A percentile compares a stretch with the other conserved stretches of the same genome.
Conservation (phyloP, 2,888 invertebrate genomes). For the Strigamia transsilvanica region DNA sequence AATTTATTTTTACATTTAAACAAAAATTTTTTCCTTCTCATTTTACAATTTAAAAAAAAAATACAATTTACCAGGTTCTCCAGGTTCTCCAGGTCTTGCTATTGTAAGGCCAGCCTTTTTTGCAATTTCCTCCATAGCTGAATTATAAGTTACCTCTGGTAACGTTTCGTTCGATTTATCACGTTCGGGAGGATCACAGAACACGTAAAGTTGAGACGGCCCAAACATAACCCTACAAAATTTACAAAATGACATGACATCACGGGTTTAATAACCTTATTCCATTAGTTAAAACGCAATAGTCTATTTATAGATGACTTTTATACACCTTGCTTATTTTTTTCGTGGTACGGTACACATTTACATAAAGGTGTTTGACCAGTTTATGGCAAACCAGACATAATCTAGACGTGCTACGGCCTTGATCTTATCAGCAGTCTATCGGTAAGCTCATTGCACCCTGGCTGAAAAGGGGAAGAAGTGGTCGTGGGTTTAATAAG, state of each 20-base stretch:
- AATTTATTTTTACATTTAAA: background rate
- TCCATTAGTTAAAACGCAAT: background rate
- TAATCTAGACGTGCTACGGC: slow-evolving; percentile 31
- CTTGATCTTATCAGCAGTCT: slow-evolving; percentile 43
- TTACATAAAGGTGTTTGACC: slow-evolving; percentile 47
- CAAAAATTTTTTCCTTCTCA: background rate
- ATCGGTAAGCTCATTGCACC: slow-evolving; percentile 35
- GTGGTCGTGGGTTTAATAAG: slow-evolving; percentile 33
- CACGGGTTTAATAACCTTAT: slow-evolving; percentile 22
- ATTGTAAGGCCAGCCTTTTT: slow-evolving; percentile 62
- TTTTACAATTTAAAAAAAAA: no score
- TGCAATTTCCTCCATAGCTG: slow-evolving; percentile 69
- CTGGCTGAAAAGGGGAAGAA: slow-evolving; percentile 40
- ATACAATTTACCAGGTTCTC: no score
- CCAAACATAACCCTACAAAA: slow-evolving; percentile 67
- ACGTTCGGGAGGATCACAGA: slow-evolving; percentile 65
- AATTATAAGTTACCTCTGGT: slow-evolving; percentile 66
- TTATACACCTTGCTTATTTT: slow-evolving; percentile 41
- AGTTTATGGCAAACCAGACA: slow-evolving; percentile 43
- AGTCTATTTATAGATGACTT: slow-evolving; percentile 41
- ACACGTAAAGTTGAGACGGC: slow-evolving; percentile 69
- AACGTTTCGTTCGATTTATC: slow-evolving; percentile 60
- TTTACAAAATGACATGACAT: background rate
- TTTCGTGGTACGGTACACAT: slow-evolving; percentile 16
- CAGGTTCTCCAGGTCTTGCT: slow-evolving; percentile 57